Evolutionary conservation across 2,888 invertebrate genomes (phyloP).

Genomic region (Drosophila paracracens): DNA sequence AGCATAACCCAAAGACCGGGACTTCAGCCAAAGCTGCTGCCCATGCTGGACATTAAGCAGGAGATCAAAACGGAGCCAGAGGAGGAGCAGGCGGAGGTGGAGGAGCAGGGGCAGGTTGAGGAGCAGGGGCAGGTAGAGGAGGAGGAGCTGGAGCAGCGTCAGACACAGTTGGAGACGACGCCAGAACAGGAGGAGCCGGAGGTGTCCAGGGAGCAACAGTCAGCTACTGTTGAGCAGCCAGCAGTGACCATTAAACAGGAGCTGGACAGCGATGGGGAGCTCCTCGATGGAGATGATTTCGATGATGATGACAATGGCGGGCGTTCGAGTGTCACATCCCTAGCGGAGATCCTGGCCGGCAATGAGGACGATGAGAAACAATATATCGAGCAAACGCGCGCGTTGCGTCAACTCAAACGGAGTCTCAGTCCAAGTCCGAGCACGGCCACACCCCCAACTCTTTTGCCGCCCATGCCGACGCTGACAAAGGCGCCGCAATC

Average conservation of each 20-base stretch:
- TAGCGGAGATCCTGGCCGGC: constrained; percentile 66
- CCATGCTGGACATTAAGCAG: constrained; percentile 75
- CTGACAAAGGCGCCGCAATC: constrained; percentile 55
- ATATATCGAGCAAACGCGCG: constrained; percentile 66
- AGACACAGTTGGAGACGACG: background rate
- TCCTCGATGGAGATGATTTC: constrained; percentile 31
- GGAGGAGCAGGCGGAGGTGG: constrained; percentile 62
- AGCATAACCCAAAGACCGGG: constrained; percentile 62
- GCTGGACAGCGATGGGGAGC: constrained; percentile 50
- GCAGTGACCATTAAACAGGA: constrained; percentile 51
- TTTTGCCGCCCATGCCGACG: constrained; percentile 49
- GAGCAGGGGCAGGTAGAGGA: background rate
- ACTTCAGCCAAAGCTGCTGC: constrained; percentile 13
- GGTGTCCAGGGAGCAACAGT: background rate
- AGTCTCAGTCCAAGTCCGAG: constrained; percentile 15
- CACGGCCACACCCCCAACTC: constrained; percentile 5
- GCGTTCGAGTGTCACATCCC: constrained; percentile 68
- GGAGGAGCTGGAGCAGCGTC: constrained; percentile 2
- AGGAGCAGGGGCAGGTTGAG: background rate
- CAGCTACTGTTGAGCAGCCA: constrained; percentile 5
- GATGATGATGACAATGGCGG: constrained; percentile 65
- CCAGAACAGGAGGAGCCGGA: constrained; percentile 8
- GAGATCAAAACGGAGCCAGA: constrained; percentile 79
- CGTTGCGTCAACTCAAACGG: constrained; percentile 52
- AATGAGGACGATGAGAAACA: constrained; percentile 70